These are phyloP conservation scores for Periparus ater DNA, from an alignment of 2,797 vertebrate species.

Conservation along the genomic window DNA sequence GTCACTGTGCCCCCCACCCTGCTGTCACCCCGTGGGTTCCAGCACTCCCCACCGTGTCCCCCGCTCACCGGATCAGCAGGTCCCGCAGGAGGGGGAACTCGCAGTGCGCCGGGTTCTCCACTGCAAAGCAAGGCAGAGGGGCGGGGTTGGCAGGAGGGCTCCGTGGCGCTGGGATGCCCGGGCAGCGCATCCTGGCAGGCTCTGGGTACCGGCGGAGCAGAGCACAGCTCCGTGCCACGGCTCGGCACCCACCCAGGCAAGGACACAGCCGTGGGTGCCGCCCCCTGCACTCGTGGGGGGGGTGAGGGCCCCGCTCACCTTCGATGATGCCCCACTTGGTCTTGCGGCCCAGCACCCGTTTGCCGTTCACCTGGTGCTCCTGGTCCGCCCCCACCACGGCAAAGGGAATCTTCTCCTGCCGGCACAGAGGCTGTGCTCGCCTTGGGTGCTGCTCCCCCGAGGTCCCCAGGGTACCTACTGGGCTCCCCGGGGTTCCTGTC, in stretches of 20 bases:
- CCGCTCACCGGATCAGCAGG: conserved; percentile 90
- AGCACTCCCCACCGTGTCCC: rapidly evolving
- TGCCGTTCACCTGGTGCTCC: conserved; percentile 93
- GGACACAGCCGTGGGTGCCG: not conserved
- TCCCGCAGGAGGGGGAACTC: conserved; percentile 93
- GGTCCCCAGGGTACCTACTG: not conserved
- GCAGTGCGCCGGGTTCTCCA: conserved; percentile 92
- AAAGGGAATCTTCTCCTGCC: conserved; percentile 91
- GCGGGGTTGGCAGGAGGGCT: not conserved
- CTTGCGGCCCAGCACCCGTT: conserved; percentile 91
- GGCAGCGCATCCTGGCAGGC: rapidly evolving
- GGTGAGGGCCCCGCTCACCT: conserved; percentile 77
- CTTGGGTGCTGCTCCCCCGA: rapidly evolving
- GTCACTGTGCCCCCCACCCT: rapidly evolving
- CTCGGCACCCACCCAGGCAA: not conserved
- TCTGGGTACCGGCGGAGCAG: not conserved
- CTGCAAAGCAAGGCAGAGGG: conserved; percentile 75
- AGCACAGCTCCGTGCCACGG: not conserved
- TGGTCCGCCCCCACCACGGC: conserved; percentile 94
- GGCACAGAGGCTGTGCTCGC: rapidly evolving
- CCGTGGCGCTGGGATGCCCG: rapidly evolving
- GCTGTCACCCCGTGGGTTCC: rapidly evolving
- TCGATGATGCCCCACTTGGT: conserved; percentile 97
- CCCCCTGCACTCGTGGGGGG: rapidly evolving
- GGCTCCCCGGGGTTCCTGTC: too few relatives aligned